A percentile compares a stretch with the other conserved stretches of the same genome.
phyloP scores from a whole-genome alignment of 1,140 invertebrate species.

The Gryllus bimaculatus region DNA sequence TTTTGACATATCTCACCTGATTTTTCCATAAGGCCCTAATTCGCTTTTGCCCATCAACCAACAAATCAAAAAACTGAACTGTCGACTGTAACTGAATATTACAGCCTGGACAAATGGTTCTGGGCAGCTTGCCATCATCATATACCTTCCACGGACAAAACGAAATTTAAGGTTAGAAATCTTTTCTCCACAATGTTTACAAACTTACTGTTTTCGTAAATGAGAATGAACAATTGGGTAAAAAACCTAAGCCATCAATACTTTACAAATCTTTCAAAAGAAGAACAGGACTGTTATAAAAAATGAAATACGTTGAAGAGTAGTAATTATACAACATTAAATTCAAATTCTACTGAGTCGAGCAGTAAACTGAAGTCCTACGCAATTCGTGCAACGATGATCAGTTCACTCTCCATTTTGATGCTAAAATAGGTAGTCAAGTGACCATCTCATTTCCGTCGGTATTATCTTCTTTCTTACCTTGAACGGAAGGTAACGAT shows the following conservation, averaged over 20 bases:
- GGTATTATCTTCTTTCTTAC: constrained; percentile 36
- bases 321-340: background rate
- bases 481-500: constrained; percentile 61
- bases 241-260: background rate
- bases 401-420: constrained; percentile 32
- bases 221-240: constrained; percentile 10
- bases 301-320: background rate
- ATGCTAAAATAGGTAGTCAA: constrained; percentile 44
- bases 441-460: constrained; percentile 41
- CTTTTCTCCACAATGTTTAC: background rate
- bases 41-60: constrained; percentile 54
- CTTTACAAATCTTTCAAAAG: constrained; percentile 13
- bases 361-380: constrained; percentile 32
- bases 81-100: constrained; percentile 62
- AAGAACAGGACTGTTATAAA: constrained; percentile 5
- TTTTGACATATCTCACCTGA: constrained; percentile 30
- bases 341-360: constrained; percentile 26
- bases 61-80: constrained; percentile 56
- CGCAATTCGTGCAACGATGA: constrained; percentile 29
- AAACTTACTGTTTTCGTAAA: background rate
- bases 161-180: background rate
- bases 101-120: constrained; percentile 62
- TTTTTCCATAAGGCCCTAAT: constrained; percentile 41
- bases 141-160: constrained; percentile 40
- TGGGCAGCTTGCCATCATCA: constrained; percentile 56